phyloP scores from a whole-genome alignment of 92 coral and sea anemone genomes.

The Chrysogorgia sp. region DNA sequence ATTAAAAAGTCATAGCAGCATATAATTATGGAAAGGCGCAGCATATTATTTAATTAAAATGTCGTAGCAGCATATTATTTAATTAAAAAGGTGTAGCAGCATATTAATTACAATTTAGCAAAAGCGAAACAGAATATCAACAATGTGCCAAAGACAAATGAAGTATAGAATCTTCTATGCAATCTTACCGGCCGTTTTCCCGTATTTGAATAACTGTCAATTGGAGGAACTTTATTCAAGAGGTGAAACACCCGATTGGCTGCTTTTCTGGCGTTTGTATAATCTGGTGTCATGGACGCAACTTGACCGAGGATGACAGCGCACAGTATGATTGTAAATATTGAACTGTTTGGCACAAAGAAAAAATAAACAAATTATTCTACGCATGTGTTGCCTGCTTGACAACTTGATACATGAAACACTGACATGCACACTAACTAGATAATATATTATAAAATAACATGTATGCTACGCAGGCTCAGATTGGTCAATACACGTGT shows the following conservation, averaged over 20 bases:
- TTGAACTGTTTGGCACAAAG: conserved; percentile 53
- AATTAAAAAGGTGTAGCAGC: no score
- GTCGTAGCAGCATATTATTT: no score
- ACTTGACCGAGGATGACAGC: conserved; percentile 80
- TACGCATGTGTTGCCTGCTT: neutral
- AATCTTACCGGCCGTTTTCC: conserved; percentile 79
- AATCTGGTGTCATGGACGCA: conserved; percentile 86
- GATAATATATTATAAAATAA: no score
- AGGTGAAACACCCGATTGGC: conserved; percentile 87
- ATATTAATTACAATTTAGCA: no score
- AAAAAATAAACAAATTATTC: neutral
- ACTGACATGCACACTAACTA: no score
- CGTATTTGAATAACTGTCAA: conserved; percentile 78
- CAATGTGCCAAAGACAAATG: neutral
- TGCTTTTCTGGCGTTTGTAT: conserved; percentile 82
- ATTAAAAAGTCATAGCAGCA: no score
- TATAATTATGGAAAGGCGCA: no score
- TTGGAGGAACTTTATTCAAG: conserved; percentile 70
- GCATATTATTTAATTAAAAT: no score
- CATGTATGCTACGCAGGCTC: no score
- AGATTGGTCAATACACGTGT: no score
- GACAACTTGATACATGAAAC: no score
- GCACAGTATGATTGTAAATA: conserved; percentile 74
- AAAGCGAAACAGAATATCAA: no score
- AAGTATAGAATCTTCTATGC: neutral